Conservation (phyloP, 2,888 invertebrate genomes). For the Caenorhabditis drosophilae region DNA sequence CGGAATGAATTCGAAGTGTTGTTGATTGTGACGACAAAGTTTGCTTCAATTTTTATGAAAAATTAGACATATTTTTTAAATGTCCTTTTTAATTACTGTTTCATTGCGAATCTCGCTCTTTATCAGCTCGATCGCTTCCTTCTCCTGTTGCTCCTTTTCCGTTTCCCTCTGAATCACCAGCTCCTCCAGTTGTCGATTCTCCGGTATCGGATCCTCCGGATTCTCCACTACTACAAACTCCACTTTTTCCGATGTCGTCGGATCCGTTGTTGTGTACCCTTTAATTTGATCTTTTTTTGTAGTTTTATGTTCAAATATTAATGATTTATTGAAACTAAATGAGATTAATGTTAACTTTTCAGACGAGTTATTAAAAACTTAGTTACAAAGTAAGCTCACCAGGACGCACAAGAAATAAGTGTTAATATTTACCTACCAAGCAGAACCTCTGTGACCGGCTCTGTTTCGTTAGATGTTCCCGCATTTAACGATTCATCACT, state of each 20-base stretch:
- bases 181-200: no score
- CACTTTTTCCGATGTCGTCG: background rate
- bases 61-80: no score
- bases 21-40: no score
- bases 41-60: no score
- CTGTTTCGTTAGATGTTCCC: constrained; percentile 1
- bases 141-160: background rate
- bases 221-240: background rate
- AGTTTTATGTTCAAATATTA: background rate
- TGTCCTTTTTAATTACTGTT: background rate
- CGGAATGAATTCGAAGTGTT: no score
- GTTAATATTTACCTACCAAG: constrained; percentile 6
- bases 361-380: background rate
- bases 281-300: background rate
- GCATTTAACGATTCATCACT: background rate
- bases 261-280: background rate
- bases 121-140: background rate
- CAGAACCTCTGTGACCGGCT: background rate
- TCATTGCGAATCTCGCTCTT: constrained; percentile 5
- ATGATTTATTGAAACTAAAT: constrained; percentile 1
- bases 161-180: background rate
- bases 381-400: no score
- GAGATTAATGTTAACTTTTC: background rate
- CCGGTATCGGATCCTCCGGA: background rate
- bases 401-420: background rate